Evolutionary conservation across 1,140 invertebrate species (phyloP).

Genomic region (Aphidius gifuensis): DNA sequence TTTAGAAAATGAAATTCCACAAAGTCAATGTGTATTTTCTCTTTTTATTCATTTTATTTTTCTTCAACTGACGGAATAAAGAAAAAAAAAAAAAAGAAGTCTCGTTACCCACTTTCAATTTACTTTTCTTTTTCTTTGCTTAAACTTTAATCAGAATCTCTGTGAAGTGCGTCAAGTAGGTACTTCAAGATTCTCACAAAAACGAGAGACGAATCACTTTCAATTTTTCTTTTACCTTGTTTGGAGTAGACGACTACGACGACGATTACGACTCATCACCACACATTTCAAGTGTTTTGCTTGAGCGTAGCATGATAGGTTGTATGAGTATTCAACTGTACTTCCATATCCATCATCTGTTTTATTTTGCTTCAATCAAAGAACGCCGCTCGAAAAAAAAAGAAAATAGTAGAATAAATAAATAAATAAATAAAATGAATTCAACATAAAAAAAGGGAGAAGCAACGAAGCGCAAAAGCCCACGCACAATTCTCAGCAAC

Average conservation of each 20-base stretch:
- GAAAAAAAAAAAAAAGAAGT: slow-evolving; percentile 4
- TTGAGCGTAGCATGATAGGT: no score
- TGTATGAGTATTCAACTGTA: no score
- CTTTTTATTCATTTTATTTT: no score
- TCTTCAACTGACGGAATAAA: neutral
- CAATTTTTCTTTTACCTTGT: neutral
- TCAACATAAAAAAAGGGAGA: no score
- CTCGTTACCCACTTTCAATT: slow-evolving; percentile 11
- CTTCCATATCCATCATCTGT: neutral
- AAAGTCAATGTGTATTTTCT: slow-evolving; percentile 12
- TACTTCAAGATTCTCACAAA: neutral
- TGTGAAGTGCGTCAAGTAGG: slow-evolving; percentile 1
- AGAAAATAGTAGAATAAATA: neutral
- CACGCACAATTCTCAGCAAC: no score
- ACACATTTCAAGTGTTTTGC: no score
- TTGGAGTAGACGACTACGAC: neutral
- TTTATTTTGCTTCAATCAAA: neutral
- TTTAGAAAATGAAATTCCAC: slow-evolving; percentile 17
- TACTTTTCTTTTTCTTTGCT: neutral
- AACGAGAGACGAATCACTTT: slow-evolving; percentile 10
- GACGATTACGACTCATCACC: no score
- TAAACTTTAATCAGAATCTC: slow-evolving; percentile 19
- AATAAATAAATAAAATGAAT: no score
- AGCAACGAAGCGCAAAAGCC: neutral
- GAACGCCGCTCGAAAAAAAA: neutral